Evolutionary conservation across 2,797 vertebrate genomes (phyloP).

Genomic region (Adelosebastes latens): DNA sequence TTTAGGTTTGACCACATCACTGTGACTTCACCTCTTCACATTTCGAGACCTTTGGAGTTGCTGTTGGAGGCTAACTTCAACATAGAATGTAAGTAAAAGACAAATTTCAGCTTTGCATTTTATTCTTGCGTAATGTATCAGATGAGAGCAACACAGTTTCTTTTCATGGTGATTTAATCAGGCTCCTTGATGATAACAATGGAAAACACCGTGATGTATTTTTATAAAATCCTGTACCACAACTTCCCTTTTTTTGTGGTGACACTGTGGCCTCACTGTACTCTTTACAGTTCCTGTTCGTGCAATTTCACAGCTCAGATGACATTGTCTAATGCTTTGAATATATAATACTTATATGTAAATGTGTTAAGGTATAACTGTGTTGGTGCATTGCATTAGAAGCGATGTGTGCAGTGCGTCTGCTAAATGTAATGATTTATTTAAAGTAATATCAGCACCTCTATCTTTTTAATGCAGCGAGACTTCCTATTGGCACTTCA

Average conservation of each 20-base stretch:
- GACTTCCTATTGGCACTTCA: not conserved
- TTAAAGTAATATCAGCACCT: constrained; percentile 16
- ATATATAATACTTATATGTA: not conserved
- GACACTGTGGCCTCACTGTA: not conserved
- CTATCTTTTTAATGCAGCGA: not conserved
- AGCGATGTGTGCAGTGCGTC: not conserved
- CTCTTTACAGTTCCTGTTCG: constrained; percentile 19
- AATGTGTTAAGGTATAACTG: not conserved
- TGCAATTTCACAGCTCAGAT: not conserved
- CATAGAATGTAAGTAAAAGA: constrained; percentile 51
- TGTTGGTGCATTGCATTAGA: not conserved
- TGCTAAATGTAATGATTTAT: constrained; percentile 3
- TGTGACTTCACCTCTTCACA: constrained; percentile 64
- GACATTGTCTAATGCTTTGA: not conserved
- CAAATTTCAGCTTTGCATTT: not conserved
- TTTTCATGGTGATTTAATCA: not conserved
- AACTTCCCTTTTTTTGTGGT: constrained; percentile 32
- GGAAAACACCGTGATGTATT: not conserved
- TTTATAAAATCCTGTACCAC: not conserved
- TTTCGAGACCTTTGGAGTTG: constrained; percentile 10
- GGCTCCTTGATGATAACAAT: not conserved
- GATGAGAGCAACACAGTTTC: not conserved
- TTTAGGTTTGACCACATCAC: constrained; percentile 75
- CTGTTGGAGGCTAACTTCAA: constrained; percentile 2
- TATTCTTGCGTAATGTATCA: not conserved